A percentile compares a stretch with the other conserved stretches of the same genome.
Evolutionary conservation across 2,888 invertebrate species (phyloP).

Genomic region (Lithodes maja): DNA sequence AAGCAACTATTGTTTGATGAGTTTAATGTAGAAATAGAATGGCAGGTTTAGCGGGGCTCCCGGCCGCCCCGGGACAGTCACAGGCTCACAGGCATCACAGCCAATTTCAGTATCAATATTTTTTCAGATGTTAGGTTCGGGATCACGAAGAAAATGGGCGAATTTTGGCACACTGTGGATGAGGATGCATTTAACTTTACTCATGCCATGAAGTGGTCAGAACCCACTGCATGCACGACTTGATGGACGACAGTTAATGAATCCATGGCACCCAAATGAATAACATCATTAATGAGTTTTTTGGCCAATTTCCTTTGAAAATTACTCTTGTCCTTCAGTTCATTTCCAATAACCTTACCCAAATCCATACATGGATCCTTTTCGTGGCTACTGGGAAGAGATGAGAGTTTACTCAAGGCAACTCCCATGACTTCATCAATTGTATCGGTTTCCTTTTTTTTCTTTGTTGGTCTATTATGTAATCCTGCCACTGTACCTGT

Average conservation of each 20-base stretch:
- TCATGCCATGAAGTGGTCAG: not conserved
- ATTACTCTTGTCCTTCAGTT: not conserved
- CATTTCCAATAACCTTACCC: not conserved
- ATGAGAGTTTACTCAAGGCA: constrained; percentile 23
- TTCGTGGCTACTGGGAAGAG: constrained; percentile 19
- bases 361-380: not conserved
- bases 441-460: not conserved
- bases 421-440: constrained; percentile 25
- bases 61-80: no score
- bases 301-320: not conserved
- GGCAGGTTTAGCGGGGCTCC: no score
- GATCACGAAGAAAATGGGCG: not conserved
- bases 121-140: no score
- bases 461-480: not conserved
- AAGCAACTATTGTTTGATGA: no score
- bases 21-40: no score
- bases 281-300: constrained; percentile 18
- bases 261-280: constrained; percentile 5
- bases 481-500: not conserved
- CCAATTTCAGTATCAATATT: no score
- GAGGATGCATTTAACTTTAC: not conserved
- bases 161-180: not conserved
- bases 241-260: not conserved
- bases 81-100: no score
- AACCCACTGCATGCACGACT: not conserved